These are phyloP conservation scores for Drosophila erecta DNA, from an alignment of 1,140 invertebrate genomes.

Conservation along the genomic window DNA sequence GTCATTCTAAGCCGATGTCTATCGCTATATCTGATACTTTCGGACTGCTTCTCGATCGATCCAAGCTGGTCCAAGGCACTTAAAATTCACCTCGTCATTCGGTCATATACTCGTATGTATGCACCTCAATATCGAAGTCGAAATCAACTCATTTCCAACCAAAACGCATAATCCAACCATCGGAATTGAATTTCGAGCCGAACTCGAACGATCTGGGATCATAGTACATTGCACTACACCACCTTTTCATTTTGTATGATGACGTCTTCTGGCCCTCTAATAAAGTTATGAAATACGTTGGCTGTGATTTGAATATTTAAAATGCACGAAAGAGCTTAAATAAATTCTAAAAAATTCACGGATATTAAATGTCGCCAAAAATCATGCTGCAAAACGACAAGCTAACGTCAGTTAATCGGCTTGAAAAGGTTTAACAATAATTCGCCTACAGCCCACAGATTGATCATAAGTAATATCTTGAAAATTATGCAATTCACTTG, in stretches of 20 bases:
- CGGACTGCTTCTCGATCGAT: constrained; percentile 7
- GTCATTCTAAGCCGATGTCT: constrained; percentile 42
- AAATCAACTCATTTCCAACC: constrained; percentile 64
- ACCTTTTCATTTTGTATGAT: neutral
- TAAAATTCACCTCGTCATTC: constrained; percentile 67
- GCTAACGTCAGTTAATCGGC: constrained; percentile 1
- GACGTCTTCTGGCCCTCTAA: neutral
- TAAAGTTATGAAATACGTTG: neutral
- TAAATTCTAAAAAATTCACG: too few species aligned
- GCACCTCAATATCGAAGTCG: constrained; percentile 20
- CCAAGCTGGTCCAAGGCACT: constrained; percentile 15
- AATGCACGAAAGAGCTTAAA: neutral
- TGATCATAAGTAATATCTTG: constrained; percentile 20
- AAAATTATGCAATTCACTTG: constrained; percentile 44
- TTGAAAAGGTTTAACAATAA: constrained; percentile 12
- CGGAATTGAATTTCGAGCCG: constrained; percentile 7
- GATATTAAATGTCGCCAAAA: neutral
- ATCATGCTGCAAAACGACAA: constrained; percentile 2
- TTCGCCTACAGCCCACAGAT: constrained; percentile 23
- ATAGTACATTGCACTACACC: neutral
- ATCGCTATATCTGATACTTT: constrained; percentile 15
- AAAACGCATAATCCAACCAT: constrained; percentile 40
- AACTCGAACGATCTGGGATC: neutral
- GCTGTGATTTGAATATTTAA: neutral
- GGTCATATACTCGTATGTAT: constrained; percentile 39